Evolutionary conservation across 1,140 invertebrate species (phyloP).

Genomic region (Achatina immaculata): DNA sequence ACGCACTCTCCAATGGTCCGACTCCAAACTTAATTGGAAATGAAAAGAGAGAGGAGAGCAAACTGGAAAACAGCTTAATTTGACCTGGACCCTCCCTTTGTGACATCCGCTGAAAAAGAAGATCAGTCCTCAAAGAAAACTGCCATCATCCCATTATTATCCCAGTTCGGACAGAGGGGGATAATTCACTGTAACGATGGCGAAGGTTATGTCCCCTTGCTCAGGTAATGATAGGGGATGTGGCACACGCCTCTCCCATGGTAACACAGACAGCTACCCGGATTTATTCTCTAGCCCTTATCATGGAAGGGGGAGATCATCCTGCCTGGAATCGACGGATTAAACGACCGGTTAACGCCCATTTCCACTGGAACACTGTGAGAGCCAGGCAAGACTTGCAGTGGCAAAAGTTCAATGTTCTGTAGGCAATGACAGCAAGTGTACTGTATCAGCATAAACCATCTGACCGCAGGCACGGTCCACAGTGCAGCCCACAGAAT

Average conservation of each 20-base stretch:
- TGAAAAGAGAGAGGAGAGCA: constrained; percentile 18
- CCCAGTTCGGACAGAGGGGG: background rate
- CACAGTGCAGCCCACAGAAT: too few species aligned
- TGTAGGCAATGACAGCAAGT: too few species aligned
- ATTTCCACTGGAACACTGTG: background rate
- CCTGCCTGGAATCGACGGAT: constrained; percentile 5
- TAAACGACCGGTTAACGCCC: constrained; percentile 4
- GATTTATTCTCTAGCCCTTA: constrained; percentile 28
- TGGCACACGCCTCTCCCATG: constrained; percentile 12
- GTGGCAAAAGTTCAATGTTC: too few species aligned
- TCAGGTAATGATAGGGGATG: constrained; percentile 31
- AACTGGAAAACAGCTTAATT: constrained; percentile 36
- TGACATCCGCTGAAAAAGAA: constrained; percentile 17
- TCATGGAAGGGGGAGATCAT: background rate
- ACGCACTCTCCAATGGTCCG: background rate
- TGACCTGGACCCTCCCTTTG: constrained; percentile 15
- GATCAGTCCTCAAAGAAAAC: constrained; percentile 1
- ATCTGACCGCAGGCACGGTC: too few species aligned
- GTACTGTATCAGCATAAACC: too few species aligned
- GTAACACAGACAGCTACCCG: constrained; percentile 8
- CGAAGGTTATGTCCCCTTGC: constrained; percentile 17
- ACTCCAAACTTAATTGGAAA: constrained; percentile 25
- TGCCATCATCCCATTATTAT: constrained; percentile 31
- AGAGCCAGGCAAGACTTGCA: too few species aligned
- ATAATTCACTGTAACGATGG: constrained; percentile 36